phyloP scores from a whole-genome alignment of 1,140 invertebrate genomes.

The Thaumetopoea pityocampa region DNA sequence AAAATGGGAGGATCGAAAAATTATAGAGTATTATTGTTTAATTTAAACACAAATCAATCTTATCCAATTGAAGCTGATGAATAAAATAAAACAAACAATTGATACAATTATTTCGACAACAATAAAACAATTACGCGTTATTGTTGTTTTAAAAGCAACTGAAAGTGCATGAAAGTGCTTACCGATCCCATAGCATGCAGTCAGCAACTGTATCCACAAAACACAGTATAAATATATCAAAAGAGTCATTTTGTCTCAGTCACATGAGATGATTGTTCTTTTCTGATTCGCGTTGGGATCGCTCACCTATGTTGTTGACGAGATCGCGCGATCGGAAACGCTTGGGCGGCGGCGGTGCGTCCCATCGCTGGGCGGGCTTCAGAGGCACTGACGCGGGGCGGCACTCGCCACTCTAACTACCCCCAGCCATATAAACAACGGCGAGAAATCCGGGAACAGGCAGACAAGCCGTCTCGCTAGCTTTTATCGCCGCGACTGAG shows the following conservation, averaged over 20 bases:
- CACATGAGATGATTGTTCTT: slow-evolving; percentile 35
- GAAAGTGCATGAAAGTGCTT: no score
- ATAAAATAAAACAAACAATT: no score
- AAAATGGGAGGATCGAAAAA: no score
- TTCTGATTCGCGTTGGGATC: slow-evolving; percentile 25
- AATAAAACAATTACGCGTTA: no score
- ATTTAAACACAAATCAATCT: no score
- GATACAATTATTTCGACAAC: no score
- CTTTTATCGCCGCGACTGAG: slow-evolving; percentile 50
- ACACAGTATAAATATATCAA: slow-evolving; percentile 72
- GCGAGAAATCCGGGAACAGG: slow-evolving; percentile 63
- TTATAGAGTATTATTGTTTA: no score
- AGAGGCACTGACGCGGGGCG: slow-evolving; percentile 67
- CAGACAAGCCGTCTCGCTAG: slow-evolving; percentile 73
- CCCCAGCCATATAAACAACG: slow-evolving; percentile 69
- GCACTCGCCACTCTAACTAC: slow-evolving; percentile 51
- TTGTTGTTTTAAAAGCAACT: no score
- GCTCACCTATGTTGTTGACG: slow-evolving; percentile 52
- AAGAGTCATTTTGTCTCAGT: slow-evolving; percentile 62
- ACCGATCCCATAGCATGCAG: slow-evolving; percentile 54
- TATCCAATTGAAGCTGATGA: no score
- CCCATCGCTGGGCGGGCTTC: slow-evolving; percentile 56
- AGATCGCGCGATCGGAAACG: slow-evolving; percentile 28
- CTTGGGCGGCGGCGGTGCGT: slow-evolving; percentile 39
- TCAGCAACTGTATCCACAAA: slow-evolving; percentile 59